phyloP scores from a whole-genome alignment of 1,140 invertebrate genomes.

The Tigriopus japonicus region DNA sequence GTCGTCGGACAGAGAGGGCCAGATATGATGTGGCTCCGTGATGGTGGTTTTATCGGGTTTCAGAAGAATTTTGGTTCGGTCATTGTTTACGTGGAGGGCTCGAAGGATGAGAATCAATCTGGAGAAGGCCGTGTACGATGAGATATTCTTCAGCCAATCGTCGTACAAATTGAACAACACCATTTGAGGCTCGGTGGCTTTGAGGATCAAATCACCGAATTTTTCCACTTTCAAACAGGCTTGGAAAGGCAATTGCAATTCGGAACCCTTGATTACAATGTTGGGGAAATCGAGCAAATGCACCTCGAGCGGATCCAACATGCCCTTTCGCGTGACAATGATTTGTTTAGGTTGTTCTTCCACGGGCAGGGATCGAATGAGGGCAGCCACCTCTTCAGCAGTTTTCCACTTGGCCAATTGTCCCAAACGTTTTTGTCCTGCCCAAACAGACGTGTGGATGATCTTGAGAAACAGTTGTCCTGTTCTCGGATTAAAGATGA shows the following conservation, averaged over 20 bases:
- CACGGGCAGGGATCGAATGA: slow-evolving; percentile 94
- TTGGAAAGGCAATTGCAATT: slow-evolving; percentile 96
- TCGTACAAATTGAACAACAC: slow-evolving; percentile 98
- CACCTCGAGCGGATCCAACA: slow-evolving; percentile 96
- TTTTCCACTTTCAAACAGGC: slow-evolving; percentile 98
- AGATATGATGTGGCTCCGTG: slow-evolving; percentile 97
- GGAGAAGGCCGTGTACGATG: slow-evolving; percentile 90
- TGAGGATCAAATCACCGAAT: slow-evolving; percentile 95
- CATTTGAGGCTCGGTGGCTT: slow-evolving; percentile 99
- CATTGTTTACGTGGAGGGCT: slow-evolving; percentile 96
- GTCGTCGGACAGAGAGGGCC: slow-evolving; percentile 90
- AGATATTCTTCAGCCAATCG: slow-evolving; percentile 96
- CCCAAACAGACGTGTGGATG: slow-evolving; percentile 99
- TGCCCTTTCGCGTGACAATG: slow-evolving; percentile 96
- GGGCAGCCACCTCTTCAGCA: slow-evolving; percentile 96
- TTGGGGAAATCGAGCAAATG: slow-evolving; percentile 98
- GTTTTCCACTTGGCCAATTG: slow-evolving; percentile 99
- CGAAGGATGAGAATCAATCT: slow-evolving; percentile 87
- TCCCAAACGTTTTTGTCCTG: slow-evolving; percentile 81
- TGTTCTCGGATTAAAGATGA: slow-evolving; percentile 98
- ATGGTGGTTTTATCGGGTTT: slow-evolving; percentile 98
- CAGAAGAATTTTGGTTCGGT: slow-evolving; percentile 90
- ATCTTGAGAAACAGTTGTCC: slow-evolving; percentile 99
- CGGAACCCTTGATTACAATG: slow-evolving; percentile 98
- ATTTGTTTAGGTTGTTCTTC: slow-evolving; percentile 99